These are phyloP conservation scores for Gambusia holbrooki DNA, from an alignment of 2,113 vertebrate species.

Conservation along the genomic window DNA sequence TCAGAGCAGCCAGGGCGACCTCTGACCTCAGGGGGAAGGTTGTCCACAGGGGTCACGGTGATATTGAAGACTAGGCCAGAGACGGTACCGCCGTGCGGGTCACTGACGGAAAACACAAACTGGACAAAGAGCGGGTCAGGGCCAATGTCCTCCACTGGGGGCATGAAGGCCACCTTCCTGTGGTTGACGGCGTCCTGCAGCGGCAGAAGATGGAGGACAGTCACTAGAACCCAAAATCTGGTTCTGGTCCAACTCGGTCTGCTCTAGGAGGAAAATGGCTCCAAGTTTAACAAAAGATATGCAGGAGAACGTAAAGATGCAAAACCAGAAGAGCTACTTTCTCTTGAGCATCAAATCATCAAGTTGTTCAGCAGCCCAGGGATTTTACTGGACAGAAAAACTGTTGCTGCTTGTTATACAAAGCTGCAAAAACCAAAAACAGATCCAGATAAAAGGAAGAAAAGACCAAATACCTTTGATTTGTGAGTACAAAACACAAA, in stretches of 20 bases:
- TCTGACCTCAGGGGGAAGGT: slow-evolving; percentile 78
- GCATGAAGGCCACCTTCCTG: slow-evolving; percentile 85
- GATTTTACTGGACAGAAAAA: no score
- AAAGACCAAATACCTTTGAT: no score
- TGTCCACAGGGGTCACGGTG: slow-evolving; percentile 78
- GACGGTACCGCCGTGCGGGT: slow-evolving; percentile 79
- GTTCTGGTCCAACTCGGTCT: neutral
- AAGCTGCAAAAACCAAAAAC: no score
- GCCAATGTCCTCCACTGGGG: slow-evolving; percentile 81
- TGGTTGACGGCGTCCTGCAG: slow-evolving; percentile 80
- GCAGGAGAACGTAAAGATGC: no score
- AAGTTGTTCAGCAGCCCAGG: no score
- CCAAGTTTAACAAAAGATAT: no score
- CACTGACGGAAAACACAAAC: slow-evolving; percentile 83
- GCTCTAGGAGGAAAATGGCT: neutral
- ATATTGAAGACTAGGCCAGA: slow-evolving; percentile 79
- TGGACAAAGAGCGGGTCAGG: slow-evolving; percentile 74
- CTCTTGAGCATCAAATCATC: no score
- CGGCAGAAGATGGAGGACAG: neutral
- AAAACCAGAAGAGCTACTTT: no score
- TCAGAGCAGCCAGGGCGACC: neutral
- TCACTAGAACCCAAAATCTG: neutral
- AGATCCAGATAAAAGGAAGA: no score
- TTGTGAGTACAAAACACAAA: no score
- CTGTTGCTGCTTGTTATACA: no score